These are phyloP conservation scores for Lycocorax pyrrhopterus DNA, from an alignment of 2,113 vertebrate genomes.

Conservation along the genomic window DNA sequence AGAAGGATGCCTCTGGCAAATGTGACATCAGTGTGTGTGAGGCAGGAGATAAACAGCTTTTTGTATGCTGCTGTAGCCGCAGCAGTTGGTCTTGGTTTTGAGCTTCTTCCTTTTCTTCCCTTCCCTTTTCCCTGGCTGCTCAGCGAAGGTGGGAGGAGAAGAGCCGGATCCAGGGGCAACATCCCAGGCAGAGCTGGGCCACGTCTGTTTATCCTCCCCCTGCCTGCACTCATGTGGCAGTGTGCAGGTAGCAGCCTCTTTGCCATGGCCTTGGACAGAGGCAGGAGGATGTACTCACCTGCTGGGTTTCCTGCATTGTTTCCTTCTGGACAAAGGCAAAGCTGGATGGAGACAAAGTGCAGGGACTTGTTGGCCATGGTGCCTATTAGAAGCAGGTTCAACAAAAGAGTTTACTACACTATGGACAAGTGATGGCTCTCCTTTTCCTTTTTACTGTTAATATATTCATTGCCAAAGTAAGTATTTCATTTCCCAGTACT, in stretches of 20 bases:
- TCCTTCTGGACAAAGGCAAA: not conserved
- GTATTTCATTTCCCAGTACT: not conserved
- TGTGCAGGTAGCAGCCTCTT: not conserved
- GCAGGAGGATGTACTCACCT: not conserved
- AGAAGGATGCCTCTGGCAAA: not conserved
- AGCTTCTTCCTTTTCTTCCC: not conserved
- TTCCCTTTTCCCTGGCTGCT: not conserved
- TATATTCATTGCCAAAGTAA: not conserved
- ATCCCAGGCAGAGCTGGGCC: not conserved
- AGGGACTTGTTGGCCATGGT: not conserved
- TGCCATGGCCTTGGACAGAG: not conserved
- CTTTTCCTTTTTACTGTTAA: not conserved
- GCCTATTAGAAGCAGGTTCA: not conserved
- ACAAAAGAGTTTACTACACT: not conserved
- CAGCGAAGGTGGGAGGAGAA: not conserved
- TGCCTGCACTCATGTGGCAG: not conserved
- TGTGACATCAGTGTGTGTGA: not conserved
- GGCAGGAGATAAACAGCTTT: not conserved
- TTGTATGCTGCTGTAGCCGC: not conserved
- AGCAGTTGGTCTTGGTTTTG: not conserved
- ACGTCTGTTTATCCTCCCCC: not conserved
- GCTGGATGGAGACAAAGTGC: not conserved
- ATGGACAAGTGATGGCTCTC: not conserved
- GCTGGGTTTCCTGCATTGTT: not conserved
- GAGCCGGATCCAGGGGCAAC: not conserved